Base-by-base conservation (phyloP, 2,888 invertebrate genomes). In the Malachius bipustulatus region DNA sequence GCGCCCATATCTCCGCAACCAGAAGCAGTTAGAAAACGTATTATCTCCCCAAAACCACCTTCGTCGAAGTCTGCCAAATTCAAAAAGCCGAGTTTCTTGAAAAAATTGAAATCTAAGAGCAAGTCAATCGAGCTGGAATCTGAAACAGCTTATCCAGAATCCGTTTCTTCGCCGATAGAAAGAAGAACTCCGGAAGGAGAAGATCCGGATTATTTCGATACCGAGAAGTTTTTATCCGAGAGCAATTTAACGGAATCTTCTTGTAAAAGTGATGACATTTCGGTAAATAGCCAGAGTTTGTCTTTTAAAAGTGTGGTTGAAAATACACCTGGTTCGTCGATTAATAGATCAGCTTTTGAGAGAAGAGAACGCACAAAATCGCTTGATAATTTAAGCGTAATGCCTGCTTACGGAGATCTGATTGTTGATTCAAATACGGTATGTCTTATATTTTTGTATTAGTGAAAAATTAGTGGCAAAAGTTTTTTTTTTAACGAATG, bases 351-450 rank as follows among this genome's bases (percentile, higher is more conserved):
- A 11, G 14, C 38, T 24, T 36, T 36, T 8, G 36, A 41, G 34
- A 34, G 34, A 4, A 32, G 33, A 29, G 50, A 51, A 40, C 48
- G 54, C 32, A 51, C 57, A 26, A 56, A 57, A 46, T 59, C 58
- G 16, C 47, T 59, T 36, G 60, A 60, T 40, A 49, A 53, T 44
- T 44, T 60, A 34, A 50, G 54, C 44, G 49, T 51, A 38, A 63
- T 62, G 62, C 58, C 61, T 15, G 60, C 59, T 33, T 62, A 59
- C 44, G 61, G 62, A 27, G 61, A 62, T 42, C 49, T 63, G 28
- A 56, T 60, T 39, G 39, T 60, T 41, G 60, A 60, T 40, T 40
- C 52, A 9, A 27, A 30, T 14, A 30, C 30, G 30, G 30, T 30
- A 12, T n/a, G n/a, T n/a, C n/a, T n/a, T n/a, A n/a, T n/a, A n/a